These are phyloP conservation scores for Actinia tenebrosa DNA, from an alignment of 64 coral and sea anemone genomes.

Conservation along the genomic window DNA sequence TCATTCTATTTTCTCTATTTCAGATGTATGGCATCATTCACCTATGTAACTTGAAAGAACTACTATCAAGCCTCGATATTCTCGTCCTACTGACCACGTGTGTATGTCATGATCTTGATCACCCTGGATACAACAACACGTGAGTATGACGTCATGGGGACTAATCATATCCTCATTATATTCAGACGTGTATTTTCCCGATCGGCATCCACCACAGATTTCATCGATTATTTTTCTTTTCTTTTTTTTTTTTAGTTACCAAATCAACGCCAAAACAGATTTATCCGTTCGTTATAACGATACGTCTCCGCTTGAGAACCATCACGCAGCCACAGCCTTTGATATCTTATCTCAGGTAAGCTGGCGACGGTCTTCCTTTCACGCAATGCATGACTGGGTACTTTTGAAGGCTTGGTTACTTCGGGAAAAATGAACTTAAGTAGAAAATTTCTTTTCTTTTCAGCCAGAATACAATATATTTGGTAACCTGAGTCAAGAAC, in stretches of 20 bases:
- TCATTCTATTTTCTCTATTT: background rate
- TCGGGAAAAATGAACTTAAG: no score
- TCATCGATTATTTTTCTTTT: background rate
- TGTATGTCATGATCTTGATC: constrained; percentile 78
- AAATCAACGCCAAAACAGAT: constrained; percentile 79
- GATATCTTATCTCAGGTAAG: constrained; percentile 63
- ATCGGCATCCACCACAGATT: background rate
- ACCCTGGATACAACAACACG: constrained; percentile 89
- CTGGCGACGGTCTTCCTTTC: background rate
- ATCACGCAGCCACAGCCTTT: constrained; percentile 73
- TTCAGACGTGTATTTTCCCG: no score
- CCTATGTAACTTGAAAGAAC: constrained; percentile 50
- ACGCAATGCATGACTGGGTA: constrained; percentile 7
- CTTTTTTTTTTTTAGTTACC: constrained; percentile 35
- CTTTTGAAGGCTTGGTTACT: background rate
- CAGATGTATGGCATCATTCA: constrained; percentile 81
- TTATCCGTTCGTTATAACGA: constrained; percentile 83
- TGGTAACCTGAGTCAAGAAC: constrained; percentile 53
- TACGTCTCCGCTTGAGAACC: constrained; percentile 83
- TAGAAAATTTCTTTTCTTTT: background rate
- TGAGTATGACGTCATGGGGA: constrained; percentile 22
- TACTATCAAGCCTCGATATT: constrained; percentile 56
- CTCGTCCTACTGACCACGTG: constrained; percentile 72
- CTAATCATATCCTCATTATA: no score
- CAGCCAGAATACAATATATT: constrained; percentile 84